Base-by-base conservation (phyloP, 2,888 invertebrate species). In the Aricia artaxerxes region DNA sequence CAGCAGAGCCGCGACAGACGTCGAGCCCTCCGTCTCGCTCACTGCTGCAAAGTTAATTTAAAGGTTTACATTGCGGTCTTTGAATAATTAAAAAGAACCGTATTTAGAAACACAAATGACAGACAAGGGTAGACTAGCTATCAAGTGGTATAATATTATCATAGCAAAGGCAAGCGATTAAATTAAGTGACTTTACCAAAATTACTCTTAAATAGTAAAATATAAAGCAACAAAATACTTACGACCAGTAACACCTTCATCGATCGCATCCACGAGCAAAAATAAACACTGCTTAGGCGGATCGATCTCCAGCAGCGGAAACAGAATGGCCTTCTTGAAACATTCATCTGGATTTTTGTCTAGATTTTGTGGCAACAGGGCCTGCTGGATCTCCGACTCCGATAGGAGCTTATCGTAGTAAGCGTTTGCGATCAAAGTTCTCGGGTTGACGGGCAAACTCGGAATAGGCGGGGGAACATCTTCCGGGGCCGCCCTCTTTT, bases 341-440 rank as follows among this genome's bases (percentile, higher is more conserved):
- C 98, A 98, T 85, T 98, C 98, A 85, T 99, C 99, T 0, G 99
- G 98, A 87, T 98, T 97, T 85, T 96, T 96, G 85, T 98, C 98
- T 84, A 98, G 95, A 82, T 97, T 97, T 81, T 97, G 97, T 0
- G 97, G 97, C 60, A 96, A 95, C 60, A 98, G 91, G 0, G 97
- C 97, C 83, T 97, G 96, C 83, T 97, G 97, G 77, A 98, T 97
- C 82, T 98, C 97, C 0, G 97, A 96, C 85, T 98, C 97, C 0
- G 88, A 83, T 73, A 97, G 94, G 31, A 98, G 87, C 87, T 97
- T 97, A 82, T 97, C 97, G 81, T 97, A 96, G 87, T 97, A 98
- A 1, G 97, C 97, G 83, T 97, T 97, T 0, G 97, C 97, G n/a
- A 93, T 91, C 79, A 91, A 80, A 0, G 92, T 95, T 81, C 93